Percentiles rank a stretch among this genome's conserved stretches.
Conservation (phyloP, 2,888 invertebrate genomes). For the Catocala fraxini region DNA sequence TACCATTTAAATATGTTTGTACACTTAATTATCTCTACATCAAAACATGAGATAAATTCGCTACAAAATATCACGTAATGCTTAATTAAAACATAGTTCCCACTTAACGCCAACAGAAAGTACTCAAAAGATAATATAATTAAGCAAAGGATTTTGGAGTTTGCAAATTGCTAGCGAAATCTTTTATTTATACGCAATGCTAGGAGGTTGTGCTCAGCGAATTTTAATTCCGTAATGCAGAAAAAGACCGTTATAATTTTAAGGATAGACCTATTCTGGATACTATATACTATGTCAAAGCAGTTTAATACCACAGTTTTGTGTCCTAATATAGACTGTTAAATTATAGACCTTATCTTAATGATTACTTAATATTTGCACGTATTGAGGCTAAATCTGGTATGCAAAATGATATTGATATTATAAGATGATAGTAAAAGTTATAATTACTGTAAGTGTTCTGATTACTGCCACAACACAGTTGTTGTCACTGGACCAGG, state of each 20-base stretch:
- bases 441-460: no score
- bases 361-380: no score
- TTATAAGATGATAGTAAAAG: no score
- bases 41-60: slow-evolving; percentile 6
- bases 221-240: slow-evolving; percentile 77
- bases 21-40: slow-evolving; percentile 1
- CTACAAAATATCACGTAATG: slow-evolving; percentile 43
- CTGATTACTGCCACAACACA: no score
- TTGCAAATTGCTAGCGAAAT: slow-evolving; percentile 69
- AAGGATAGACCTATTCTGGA: slow-evolving; percentile 42
- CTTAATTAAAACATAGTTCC: slow-evolving; percentile 66
- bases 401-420: no score
- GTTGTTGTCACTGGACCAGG: no score
- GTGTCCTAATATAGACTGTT: background rate
- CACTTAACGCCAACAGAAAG: slow-evolving; percentile 60
- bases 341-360: no score
- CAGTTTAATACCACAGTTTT: background rate
- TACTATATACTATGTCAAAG: background rate
- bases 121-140: slow-evolving; percentile 66
- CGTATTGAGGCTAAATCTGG: no score
- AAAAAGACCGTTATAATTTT: slow-evolving; percentile 62
- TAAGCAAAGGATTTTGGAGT: slow-evolving; percentile 74
- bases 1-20: background rate
- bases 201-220: slow-evolving; percentile 67
- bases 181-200: slow-evolving; percentile 73